Base-by-base conservation (phyloP, 2,888 invertebrate species). In the Drosophila leonis region DNA sequence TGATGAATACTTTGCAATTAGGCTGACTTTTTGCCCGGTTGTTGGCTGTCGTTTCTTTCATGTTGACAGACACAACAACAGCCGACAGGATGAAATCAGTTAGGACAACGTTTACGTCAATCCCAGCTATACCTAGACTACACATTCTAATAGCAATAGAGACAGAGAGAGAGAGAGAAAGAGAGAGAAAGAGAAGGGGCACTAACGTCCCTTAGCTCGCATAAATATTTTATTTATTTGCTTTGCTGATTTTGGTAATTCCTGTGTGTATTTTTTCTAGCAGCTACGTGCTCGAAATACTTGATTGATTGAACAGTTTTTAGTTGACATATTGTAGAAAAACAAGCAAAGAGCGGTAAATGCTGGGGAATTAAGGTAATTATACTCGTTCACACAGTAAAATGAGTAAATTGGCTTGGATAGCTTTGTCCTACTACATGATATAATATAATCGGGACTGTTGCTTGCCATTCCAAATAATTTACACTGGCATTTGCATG, bases 201-300 rank as follows among this genome's bases (percentile, higher is more conserved):
- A 10, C 6, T 4, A 80, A 48, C 60, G n/a, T 75, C 46, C 49
- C 48, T 49, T 46, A 24, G 24, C 67, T 65, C 61, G 35, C 59
- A 88, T 86, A 90, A 75, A 90, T 90, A 90, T 88, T 86, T 88
- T 75, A 86, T 90, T 86, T 84, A 84, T 85, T 85, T 90, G 72
- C 75, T 83, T 81, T 86, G 66, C 84, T 88, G 84, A 85, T 85
- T 85, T 88, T 54, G 39, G 72, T 63, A 64, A 81, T 77, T 78
- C 49, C 60, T 44, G 29, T 42, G 62, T 52, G 39, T 66, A 39
- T 65, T 46, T 75, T 37, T 49, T 56, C 41, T 64, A 29, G 41
- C 44, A 60, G 65, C 44, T 80, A 90, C 84, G 84, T 84, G 84
- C 77, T 4, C 52, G 62, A 88, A 90, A 86, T 84, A 41, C 62